phyloP scores from a whole-genome alignment of 1,140 invertebrate species.

The Drosophila erecta region DNA sequence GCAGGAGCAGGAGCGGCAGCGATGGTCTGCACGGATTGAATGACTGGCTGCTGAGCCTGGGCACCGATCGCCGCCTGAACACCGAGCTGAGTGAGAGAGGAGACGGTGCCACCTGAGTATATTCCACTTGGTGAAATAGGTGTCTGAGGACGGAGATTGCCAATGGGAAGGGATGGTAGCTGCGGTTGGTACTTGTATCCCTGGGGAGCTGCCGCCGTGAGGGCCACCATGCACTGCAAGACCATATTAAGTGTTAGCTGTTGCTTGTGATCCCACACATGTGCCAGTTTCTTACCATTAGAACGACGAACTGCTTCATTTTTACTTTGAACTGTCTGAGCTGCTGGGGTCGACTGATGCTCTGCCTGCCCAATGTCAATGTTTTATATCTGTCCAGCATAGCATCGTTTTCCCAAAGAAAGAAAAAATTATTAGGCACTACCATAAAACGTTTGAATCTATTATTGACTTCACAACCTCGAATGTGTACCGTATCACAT shows the following conservation, averaged over 20 bases:
- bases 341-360: constrained; percentile 63
- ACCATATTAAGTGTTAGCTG: not conserved
- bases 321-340: constrained; percentile 46
- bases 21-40: constrained; percentile 32
- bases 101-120: constrained; percentile 36
- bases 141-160: constrained; percentile 68
- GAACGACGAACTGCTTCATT: constrained; percentile 65
- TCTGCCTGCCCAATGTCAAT: constrained; percentile 25
- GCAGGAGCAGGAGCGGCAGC: constrained; percentile 4
- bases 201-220: constrained; percentile 60
- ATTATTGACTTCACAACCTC: constrained; percentile 47
- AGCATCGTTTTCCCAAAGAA: constrained; percentile 30
- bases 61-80: constrained; percentile 25
- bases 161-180: constrained; percentile 34
- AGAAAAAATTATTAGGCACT: constrained; percentile 51
- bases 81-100: constrained; percentile 26
- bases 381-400: constrained; percentile 64
- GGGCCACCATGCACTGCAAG: constrained; percentile 56
- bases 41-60: constrained; percentile 40
- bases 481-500: constrained; percentile 42
- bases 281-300: constrained; percentile 52
- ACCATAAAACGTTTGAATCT: constrained; percentile 66
- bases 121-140: constrained; percentile 62
- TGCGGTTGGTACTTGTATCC: constrained; percentile 74
- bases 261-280: not conserved